Base-by-base conservation (phyloP, 1,140 invertebrate genomes). In the Pentalonia nigronervosa region DNA sequence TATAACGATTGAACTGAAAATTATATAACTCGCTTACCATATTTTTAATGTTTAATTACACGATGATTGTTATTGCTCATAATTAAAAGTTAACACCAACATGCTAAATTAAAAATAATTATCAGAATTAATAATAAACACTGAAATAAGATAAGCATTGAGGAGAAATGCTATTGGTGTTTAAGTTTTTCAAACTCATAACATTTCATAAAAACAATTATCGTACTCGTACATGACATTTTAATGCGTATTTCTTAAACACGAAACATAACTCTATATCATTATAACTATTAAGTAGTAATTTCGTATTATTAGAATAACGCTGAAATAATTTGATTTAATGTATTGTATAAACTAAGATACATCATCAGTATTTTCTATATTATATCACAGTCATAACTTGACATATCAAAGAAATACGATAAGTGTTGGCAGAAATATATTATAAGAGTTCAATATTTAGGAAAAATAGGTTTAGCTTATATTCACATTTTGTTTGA, bases 181-280 rank as follows among this genome's bases (percentile, higher is more conserved):
- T 87, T 50, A 7, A 87, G n/a, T 87, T 20, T 34, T 34, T 50
- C 45, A n/a, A 87, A 87, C 47, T n/a, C 86, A 87, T 87, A 48
- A 48, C 86, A 87, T 48, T n/a, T 87, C 86, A 21, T 48, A 87
- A 87, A 87, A 87, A 87, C 86, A 87, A 87, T 34, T 87, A 87
- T 48, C 17, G 47, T 87, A 87, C 86, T 48, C 17, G 47, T 87
- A 87, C 86, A 87, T 48, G 86, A n/a, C 86, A 48, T 87, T 87
- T 34, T 21, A 87, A 48, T n/a, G 86, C 2, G 7, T 87, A 48
- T 14, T 87, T 87, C n/a, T n/a, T 48, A 86, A 47, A 34, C 47
- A 87, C 84, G 7, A 34, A n/a, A 87, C 20, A 14, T 87, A 50
- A 87, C 45, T 48, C 20, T 36, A 34, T 83, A 36, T 83, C 76